Base-by-base conservation (phyloP, 2,113 vertebrate genomes). In the Ictalurus punctatus region DNA sequence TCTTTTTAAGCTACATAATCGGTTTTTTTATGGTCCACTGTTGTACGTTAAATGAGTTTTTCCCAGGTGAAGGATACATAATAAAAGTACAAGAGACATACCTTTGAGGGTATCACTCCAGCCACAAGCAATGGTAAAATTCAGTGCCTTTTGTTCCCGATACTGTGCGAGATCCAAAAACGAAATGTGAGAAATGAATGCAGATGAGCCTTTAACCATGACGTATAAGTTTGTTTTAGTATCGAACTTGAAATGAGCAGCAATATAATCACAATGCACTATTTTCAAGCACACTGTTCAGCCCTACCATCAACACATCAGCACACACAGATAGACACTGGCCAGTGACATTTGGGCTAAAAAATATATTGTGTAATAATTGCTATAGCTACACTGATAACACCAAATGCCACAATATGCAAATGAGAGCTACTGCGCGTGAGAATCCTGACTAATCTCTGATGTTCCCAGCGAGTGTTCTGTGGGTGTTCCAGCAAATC, bases 401-500 rank as follows among this genome's bases (percentile, higher is more conserved):
- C 30, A 44, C 81, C 34, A 83, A 83, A 83, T 83, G 58, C 81
- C 59, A 83, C 34, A 63, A 44, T 12, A 83, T 83, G 81, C 81
- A 83, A 83, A 83, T 63, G 58, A 83, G 58, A 16, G 58, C 52
- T 59, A 59, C 30, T 37, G 52, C 8, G 65, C 17, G 84, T 86
- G 84, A 54, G 44, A 23, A 83, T 83, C 80, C 56, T 85, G 52
- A 86, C 69, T 40, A 74, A 86, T 86, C 69, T 58, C 54, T 1
- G 54, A 59, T 74, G 69, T 86, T 74, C n/a, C 21, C 67, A 74
- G 69, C 3, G 2, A 74, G 67, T 74, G 52, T 74, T 86, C 69
- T 59, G 84, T 76, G 54, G 69, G 84, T 86, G 69, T 71, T 63
- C 54, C 5, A 27, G 71, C 83, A 69, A 85, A 85, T 69, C n/a